Conservation (phyloP, 2,797 vertebrate genomes). For the Argentina silus region DNA sequence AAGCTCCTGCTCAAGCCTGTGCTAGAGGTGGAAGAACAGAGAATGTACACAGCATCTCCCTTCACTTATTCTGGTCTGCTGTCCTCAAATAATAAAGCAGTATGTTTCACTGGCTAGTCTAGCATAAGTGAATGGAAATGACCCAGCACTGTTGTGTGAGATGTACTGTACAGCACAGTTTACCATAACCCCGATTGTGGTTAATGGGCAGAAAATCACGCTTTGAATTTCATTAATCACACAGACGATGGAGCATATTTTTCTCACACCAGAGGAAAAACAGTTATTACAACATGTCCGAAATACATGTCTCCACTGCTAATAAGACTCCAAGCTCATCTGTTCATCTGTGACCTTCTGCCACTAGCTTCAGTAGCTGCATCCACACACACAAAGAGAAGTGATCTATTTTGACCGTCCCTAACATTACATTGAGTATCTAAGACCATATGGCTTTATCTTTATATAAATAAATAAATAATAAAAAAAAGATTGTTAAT, state of each 20-base stretch:
- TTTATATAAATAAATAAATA: constrained; percentile 36
- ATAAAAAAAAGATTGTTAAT: constrained; percentile 3
- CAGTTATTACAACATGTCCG: constrained; percentile 49
- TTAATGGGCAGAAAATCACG: constrained; percentile 60
- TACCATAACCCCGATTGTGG: constrained; percentile 53
- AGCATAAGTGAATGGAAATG: constrained; percentile 8
- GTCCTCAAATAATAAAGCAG: constrained; percentile 31
- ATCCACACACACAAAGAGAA: constrained; percentile 15
- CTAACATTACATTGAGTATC: not conserved
- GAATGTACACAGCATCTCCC: not conserved
- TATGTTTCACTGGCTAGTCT: constrained; percentile 25
- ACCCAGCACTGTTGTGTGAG: constrained; percentile 21
- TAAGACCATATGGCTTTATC: not conserved
- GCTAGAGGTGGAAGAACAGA: not conserved
- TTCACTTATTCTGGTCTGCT: constrained; percentile 2
- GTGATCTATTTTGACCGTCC: constrained; percentile 7
- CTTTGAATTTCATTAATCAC: constrained; percentile 58
- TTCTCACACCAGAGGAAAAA: constrained; percentile 41
- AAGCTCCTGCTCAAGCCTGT: constrained; percentile 8
- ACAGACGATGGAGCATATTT: constrained; percentile 62
- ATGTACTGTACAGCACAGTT: no score
- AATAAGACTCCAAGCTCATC: constrained; percentile 57
- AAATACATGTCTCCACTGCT: constrained; percentile 54
- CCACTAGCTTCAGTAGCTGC: not conserved
- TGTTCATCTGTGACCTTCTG: constrained; percentile 33